phyloP scores from a whole-genome alignment of 2,113 vertebrate species.

The Caloenas nicobarica region DNA sequence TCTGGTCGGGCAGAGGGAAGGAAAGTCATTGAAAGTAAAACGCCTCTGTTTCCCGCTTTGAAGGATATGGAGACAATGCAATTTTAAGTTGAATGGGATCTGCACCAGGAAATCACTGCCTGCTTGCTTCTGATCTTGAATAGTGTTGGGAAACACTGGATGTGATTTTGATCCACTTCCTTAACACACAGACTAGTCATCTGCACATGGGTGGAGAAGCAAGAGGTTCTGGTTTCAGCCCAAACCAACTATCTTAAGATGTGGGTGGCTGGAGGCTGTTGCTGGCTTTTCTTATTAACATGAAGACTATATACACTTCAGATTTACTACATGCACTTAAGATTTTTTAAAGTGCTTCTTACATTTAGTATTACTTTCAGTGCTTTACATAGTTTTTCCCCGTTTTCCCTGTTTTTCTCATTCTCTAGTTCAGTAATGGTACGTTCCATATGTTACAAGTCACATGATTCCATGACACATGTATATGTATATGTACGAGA shows the following conservation, averaged over 20 bases:
- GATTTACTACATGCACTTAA: background rate
- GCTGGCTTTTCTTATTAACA: background rate
- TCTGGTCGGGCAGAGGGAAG: background rate
- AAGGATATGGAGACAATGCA: background rate
- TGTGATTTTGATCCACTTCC: background rate
- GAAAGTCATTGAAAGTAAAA: background rate
- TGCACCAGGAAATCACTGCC: fast-evolving
- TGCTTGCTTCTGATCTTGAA: background rate
- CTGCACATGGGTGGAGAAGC: background rate
- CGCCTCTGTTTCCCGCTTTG: fast-evolving
- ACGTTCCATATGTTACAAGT: background rate
- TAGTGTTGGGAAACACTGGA: background rate
- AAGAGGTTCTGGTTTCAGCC: background rate
- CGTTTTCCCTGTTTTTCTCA: background rate
- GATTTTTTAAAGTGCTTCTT: background rate
- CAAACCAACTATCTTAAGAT: background rate
- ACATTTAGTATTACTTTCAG: background rate
- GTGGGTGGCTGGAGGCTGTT: background rate
- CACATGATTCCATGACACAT: conserved; percentile 15
- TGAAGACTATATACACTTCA: background rate
- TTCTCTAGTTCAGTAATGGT: background rate
- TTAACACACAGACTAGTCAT: background rate
- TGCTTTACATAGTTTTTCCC: background rate
- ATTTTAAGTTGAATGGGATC: background rate
- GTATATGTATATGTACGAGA: background rate